phyloP scores from a whole-genome alignment of 1,140 invertebrate genomes.

The Coboldia fuscipes region DNA sequence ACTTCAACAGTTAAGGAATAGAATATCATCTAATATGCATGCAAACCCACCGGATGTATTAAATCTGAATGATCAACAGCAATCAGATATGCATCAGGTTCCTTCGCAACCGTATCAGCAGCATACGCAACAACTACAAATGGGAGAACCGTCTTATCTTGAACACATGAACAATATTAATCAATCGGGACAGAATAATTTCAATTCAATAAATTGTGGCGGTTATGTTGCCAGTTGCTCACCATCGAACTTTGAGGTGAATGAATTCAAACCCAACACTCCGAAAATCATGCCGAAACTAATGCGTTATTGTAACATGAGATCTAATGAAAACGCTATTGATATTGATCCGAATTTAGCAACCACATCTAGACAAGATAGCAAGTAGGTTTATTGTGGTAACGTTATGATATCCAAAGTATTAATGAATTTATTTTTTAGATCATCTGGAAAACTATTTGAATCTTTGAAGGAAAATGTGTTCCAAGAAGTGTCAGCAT shows the following conservation, averaged over 20 bases:
- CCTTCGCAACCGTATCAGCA: background rate
- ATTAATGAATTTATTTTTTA: too few relatives aligned
- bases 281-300: constrained; percentile 6
- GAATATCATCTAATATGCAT: too few relatives aligned
- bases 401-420: too few relatives aligned
- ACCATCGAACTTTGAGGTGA: constrained; percentile 7
- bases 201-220: constrained; percentile 6
- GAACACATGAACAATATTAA: background rate
- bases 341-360: constrained; percentile 1
- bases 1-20: too few relatives aligned
- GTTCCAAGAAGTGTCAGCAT: constrained; percentile 42
- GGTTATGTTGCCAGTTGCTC: too few relatives aligned
- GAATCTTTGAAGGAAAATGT: constrained; percentile 40
- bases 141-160: background rate
- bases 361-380: background rate
- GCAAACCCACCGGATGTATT: constrained; percentile 28
- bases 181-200: too few relatives aligned
- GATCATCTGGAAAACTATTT: constrained; percentile 34
- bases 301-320: too few relatives aligned
- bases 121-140: background rate
- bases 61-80: constrained; percentile 25
- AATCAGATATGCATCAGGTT: constrained; percentile 5
- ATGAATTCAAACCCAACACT: constrained; percentile 5
- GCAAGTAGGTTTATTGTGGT: too few relatives aligned
- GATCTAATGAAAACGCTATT: background rate